Conservation (phyloP, 2,888 invertebrate species). For the Papilio demoleus region DNA sequence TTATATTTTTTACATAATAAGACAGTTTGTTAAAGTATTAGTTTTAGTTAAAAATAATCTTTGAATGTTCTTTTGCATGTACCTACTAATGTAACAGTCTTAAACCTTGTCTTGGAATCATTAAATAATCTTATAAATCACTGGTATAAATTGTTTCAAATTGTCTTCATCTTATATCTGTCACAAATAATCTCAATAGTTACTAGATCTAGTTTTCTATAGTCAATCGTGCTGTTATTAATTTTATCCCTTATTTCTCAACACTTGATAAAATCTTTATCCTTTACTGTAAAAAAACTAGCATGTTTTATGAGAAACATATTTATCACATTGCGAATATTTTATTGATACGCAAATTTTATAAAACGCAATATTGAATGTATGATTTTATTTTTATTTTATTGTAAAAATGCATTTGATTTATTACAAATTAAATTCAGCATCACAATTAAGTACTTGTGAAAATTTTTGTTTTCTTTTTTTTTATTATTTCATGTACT, state of each 20-base stretch:
- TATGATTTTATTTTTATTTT: background rate
- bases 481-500: background rate
- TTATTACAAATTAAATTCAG: background rate
- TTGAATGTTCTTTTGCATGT: background rate
- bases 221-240: background rate
- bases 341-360: background rate
- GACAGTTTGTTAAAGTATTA: too few species aligned
- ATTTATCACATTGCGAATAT: background rate
- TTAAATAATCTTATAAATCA: too few species aligned
- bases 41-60: conserved; percentile 15
- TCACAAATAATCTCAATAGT: conserved; percentile 21
- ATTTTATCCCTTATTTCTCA: background rate
- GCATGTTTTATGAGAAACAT: background rate
- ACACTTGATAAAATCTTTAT: background rate
- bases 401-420: background rate
- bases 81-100: background rate
- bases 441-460: background rate
- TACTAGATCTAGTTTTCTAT: background rate
- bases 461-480: background rate
- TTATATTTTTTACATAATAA: conserved; percentile 26
- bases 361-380: background rate
- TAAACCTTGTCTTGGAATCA: background rate
- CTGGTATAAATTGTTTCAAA: too few species aligned
- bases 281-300: background rate
- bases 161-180: background rate